These are phyloP conservation scores for Thalassoma bifasciatum DNA, from an alignment of 2,113 vertebrate species.

Conservation along the genomic window DNA sequence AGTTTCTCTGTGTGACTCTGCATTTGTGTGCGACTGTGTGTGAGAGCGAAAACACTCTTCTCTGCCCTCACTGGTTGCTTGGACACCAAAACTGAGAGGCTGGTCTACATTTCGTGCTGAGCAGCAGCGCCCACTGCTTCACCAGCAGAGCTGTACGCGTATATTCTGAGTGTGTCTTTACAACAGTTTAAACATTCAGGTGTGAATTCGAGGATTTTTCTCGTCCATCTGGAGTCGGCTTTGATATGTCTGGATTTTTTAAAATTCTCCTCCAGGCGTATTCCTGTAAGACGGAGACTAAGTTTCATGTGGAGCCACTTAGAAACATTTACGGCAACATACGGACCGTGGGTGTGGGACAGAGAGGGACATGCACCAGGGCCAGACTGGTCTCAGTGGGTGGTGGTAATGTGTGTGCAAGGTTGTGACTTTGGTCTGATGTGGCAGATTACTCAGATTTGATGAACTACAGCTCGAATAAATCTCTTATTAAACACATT, in stretches of 20 bases:
- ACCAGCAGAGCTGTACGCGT: background rate
- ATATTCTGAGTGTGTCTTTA: background rate
- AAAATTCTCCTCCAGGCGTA: background rate
- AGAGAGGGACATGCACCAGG: slow-evolving; percentile 34
- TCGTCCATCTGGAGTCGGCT: background rate
- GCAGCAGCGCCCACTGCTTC: slow-evolving; percentile 32
- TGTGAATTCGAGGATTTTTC: background rate
- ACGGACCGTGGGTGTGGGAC: slow-evolving; percentile 62
- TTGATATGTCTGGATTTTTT: background rate
- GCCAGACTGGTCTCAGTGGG: slow-evolving; percentile 58
- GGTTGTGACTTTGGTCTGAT: slow-evolving; percentile 28
- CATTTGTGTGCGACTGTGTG: slow-evolving; percentile 1
- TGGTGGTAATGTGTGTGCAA: slow-evolving; percentile 26
- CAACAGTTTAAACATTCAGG: background rate
- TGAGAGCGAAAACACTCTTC: background rate
- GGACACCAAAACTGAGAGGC: slow-evolving; percentile 50
- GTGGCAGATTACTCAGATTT: slow-evolving; percentile 28
- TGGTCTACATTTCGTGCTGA: slow-evolving; percentile 20
- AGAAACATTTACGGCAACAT: slow-evolving; percentile 60
- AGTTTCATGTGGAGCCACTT: slow-evolving; percentile 19
- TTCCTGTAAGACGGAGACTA: background rate
- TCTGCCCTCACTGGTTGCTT: slow-evolving; percentile 53
- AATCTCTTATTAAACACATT: background rate
- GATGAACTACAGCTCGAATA: slow-evolving; percentile 6
- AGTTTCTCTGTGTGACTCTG: slow-evolving; percentile 1